These are phyloP conservation scores for Nomada hirtipes DNA, from an alignment of 2,888 invertebrate genomes.

Conservation along the genomic window DNA sequence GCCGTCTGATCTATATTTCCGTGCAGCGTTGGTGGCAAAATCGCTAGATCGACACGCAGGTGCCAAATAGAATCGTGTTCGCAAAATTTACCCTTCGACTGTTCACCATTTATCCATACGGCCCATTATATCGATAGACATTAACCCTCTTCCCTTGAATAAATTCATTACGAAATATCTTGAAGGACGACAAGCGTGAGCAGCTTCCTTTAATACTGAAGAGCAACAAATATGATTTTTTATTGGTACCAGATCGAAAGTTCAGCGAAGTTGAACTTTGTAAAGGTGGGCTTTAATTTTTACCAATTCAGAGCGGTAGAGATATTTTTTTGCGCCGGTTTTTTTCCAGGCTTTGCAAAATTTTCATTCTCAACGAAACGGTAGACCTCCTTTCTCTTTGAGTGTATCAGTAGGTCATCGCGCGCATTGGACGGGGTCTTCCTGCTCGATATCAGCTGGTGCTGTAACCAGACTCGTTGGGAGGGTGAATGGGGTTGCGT, in stretches of 20 bases:
- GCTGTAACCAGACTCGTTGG: constrained; percentile 54
- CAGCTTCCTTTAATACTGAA: too few species aligned
- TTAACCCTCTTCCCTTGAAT: too few species aligned
- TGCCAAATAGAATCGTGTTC: not conserved
- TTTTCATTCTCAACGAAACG: not conserved
- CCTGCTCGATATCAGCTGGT: constrained; percentile 73
- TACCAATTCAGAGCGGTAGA: too few species aligned
- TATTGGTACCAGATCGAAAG: too few species aligned
- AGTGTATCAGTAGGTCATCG: constrained; percentile 66
- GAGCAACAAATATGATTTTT: too few species aligned
- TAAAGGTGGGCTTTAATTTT: too few species aligned
- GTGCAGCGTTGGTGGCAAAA: constrained; percentile 22
- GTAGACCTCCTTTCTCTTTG: constrained; percentile 19
- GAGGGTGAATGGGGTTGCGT: constrained; percentile 65
- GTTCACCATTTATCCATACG: too few species aligned
- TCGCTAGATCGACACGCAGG: constrained; percentile 10
- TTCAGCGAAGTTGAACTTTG: too few species aligned
- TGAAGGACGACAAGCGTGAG: too few species aligned
- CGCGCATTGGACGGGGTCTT: constrained; percentile 60
- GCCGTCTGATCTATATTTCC: constrained; percentile 31
- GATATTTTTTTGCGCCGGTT: not conserved
- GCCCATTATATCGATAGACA: too few species aligned
- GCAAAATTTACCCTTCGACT: too few species aligned
- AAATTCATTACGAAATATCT: too few species aligned
- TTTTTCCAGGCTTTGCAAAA: not conserved